These are phyloP conservation scores for Lypha dubia DNA, from an alignment of 2,888 invertebrate species.

Conservation along the genomic window DNA sequence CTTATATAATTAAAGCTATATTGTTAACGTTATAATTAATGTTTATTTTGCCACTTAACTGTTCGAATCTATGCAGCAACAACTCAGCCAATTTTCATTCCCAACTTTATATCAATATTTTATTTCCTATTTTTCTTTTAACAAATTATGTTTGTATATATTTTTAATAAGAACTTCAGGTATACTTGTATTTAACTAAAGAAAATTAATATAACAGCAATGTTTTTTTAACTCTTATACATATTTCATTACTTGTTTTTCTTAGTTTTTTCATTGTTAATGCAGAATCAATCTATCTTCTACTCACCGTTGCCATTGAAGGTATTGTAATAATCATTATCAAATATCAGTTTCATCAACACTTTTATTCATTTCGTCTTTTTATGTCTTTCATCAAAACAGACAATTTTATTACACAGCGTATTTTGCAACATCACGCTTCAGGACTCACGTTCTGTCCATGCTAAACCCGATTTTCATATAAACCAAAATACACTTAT, in stretches of 20 bases:
- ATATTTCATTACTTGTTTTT: background rate
- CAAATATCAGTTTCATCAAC: slow-evolving; percentile 47
- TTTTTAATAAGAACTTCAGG: too few species aligned
- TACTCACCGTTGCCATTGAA: slow-evolving; percentile 9
- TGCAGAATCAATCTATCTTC: background rate
- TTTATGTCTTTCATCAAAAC: slow-evolving; percentile 60
- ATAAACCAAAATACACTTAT: slow-evolving; percentile 36
- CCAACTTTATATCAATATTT: too few species aligned
- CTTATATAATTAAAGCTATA: too few species aligned
- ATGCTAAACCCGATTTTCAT: slow-evolving; percentile 14
- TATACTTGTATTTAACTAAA: background rate
- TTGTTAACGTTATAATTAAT: too few species aligned
- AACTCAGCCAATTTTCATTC: too few species aligned
- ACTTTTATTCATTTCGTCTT: slow-evolving; percentile 69
- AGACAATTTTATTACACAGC: slow-evolving; percentile 66
- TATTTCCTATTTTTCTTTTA: too few species aligned
- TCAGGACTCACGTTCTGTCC: slow-evolving; percentile 64
- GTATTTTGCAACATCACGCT: slow-evolving; percentile 62
- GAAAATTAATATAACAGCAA: background rate
- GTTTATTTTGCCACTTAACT: too few species aligned
- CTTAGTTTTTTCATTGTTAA: background rate
- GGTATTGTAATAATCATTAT: slow-evolving; percentile 24
- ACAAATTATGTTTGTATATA: too few species aligned
- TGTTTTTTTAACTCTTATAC: background rate
- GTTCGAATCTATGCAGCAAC: too few species aligned